Percentiles rank a stretch among this genome's conserved stretches.
phyloP scores from a whole-genome alignment of 1,140 invertebrate species.

The Drosophila orena region DNA sequence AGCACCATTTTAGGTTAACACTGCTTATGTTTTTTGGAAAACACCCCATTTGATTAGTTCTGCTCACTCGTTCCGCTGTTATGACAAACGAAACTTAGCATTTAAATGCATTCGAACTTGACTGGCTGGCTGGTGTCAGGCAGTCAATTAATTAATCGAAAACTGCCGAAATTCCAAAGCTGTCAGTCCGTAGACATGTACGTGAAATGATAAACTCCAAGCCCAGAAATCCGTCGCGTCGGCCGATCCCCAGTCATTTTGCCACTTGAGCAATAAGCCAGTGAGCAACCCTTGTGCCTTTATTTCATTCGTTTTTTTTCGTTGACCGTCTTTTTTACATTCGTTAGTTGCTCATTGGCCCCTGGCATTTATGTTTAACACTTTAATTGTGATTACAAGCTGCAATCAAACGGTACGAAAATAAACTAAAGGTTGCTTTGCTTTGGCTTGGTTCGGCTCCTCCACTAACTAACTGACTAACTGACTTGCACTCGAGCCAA shows the following conservation, averaged over 20 bases:
- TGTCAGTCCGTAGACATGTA: slow-evolving; percentile 67
- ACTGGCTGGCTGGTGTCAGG: slow-evolving; percentile 20
- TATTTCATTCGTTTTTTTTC: slow-evolving; percentile 9
- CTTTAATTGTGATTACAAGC: slow-evolving; percentile 84
- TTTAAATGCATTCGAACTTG: slow-evolving; percentile 43
- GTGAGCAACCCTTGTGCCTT: slow-evolving; percentile 56
- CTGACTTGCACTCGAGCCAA: slow-evolving; percentile 62
- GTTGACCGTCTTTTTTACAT: slow-evolving; percentile 42
- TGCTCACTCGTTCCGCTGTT: slow-evolving; percentile 6
- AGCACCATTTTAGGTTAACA: background rate
- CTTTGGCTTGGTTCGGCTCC: slow-evolving; percentile 20
- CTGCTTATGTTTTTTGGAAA: background rate
- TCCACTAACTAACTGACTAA: slow-evolving; percentile 62
- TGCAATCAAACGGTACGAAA: slow-evolving; percentile 66
- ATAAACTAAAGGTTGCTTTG: slow-evolving; percentile 41
- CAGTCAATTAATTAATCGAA: slow-evolving; percentile 63
- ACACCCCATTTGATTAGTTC: background rate
- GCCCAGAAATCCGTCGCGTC: slow-evolving; percentile 41
- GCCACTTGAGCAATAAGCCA: slow-evolving; percentile 26
- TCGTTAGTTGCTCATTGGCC: slow-evolving; percentile 63
- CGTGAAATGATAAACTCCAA: slow-evolving; percentile 67
- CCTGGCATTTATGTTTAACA: slow-evolving; percentile 80
- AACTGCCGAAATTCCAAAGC: slow-evolving; percentile 63
- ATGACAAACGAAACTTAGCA: slow-evolving; percentile 24
- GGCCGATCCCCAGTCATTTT: slow-evolving; percentile 51